Percentiles rank a stretch among this genome's conserved stretches.
phyloP scores from a whole-genome alignment of 2,113 vertebrate species.

The Equus przewalskii region DNA sequence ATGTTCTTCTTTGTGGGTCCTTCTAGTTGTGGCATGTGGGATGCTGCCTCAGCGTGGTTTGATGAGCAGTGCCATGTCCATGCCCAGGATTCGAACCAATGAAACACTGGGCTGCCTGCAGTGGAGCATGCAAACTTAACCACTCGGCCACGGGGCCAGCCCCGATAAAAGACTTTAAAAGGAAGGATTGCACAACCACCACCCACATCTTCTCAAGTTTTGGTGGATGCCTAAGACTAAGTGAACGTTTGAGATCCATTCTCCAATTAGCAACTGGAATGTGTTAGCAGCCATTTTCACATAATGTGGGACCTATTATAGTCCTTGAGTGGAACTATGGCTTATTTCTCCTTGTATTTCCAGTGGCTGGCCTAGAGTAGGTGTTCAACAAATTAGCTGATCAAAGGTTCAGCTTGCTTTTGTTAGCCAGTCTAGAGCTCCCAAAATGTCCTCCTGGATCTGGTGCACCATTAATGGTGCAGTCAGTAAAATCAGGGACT shows the following conservation, averaged over 20 bases:
- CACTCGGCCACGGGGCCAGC: no score
- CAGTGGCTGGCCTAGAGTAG: not conserved
- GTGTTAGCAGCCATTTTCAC: not conserved
- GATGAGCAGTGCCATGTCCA: no score
- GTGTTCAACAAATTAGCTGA: not conserved
- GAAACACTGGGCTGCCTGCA: no score
- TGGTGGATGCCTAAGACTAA: not conserved
- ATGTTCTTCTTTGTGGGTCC: no score
- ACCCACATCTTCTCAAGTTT: not conserved
- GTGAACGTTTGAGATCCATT: not conserved
- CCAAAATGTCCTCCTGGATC: not conserved
- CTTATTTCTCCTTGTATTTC: not conserved
- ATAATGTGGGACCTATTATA: not conserved
- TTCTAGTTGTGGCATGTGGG: no score
- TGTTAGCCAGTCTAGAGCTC: not conserved
- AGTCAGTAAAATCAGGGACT: not conserved
- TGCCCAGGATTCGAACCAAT: no score
- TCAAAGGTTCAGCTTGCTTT: constrained; percentile 5
- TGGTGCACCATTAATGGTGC: not conserved
- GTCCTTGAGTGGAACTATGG: not conserved
- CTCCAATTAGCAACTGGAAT: not conserved
- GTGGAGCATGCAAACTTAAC: no score
- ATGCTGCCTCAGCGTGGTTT: no score
- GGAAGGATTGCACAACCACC: not conserved
- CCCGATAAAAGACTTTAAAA: not conserved